phyloP scores from a whole-genome alignment of 1,140 invertebrate genomes.

The Cyclargus thomasi region DNA sequence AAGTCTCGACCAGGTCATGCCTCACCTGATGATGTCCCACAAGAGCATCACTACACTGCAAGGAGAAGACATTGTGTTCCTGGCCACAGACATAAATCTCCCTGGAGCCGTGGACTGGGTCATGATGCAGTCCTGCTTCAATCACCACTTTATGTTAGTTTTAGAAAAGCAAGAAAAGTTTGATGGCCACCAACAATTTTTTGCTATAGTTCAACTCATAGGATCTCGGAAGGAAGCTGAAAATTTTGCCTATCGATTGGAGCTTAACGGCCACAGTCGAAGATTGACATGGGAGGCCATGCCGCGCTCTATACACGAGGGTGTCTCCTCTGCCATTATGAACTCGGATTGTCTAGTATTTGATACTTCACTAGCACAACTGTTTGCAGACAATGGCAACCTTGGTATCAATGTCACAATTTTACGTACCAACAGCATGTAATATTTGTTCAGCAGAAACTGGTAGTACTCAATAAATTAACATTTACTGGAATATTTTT shows the following conservation, averaged over 20 bases:
- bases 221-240: constrained; percentile 99
- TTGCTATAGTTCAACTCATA: constrained; percentile 99
- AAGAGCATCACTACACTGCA: constrained; percentile 99
- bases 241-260: constrained; percentile 98
- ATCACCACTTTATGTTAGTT: constrained; percentile 99
- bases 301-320: constrained; percentile 98
- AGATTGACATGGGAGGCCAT: constrained; percentile 99
- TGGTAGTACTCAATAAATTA: constrained; percentile 28
- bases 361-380: constrained; percentile 97
- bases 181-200: constrained; percentile 98
- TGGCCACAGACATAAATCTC: constrained; percentile 99
- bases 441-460: neutral
- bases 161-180: constrained; percentile 99
- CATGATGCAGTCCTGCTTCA: constrained; percentile 99
- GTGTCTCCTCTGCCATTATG: constrained; percentile 97
- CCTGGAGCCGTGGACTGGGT: constrained; percentile 99
- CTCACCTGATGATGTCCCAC: constrained; percentile 97
- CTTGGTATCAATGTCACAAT: constrained; percentile 99
- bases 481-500: constrained; percentile 33
- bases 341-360: constrained; percentile 99
- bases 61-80: constrained; percentile 98
- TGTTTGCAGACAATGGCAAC: constrained; percentile 99
- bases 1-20: constrained; percentile 95
- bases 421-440: constrained; percentile 82
- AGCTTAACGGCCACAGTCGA: constrained; percentile 95